Base-by-base conservation (phyloP, 2,113 vertebrate genomes). In the Engraulis encrasicolus region DNA sequence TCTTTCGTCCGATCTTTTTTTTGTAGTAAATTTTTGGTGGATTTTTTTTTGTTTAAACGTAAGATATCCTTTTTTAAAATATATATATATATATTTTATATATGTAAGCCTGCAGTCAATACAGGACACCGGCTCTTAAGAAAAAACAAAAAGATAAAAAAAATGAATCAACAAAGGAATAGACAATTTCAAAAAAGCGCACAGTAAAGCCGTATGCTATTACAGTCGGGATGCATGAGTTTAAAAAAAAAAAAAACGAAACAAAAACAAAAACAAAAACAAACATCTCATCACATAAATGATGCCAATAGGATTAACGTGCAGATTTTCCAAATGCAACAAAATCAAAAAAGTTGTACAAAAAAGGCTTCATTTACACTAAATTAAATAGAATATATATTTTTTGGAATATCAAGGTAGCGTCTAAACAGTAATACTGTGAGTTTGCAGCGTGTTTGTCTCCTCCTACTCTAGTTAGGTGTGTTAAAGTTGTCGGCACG, bases 41-140 rank as follows among this genome's bases (percentile, higher is more conserved):
- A n/a, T n/a, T n/a, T n/a, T 85, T 78, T 90, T 87, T 89, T 74
- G 3, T 82, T 40, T 17, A 31, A 74, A 74, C 66, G 66, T 31
- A 74, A 74, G 66, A 74, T 74, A 74, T 14, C 78, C 78, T 87
- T 91, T n/a, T 48, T 90, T 92, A 89, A 87, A 90, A 90, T 83
- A 90, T 91, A 89, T 86, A 89, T 89, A 90, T 90, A 92, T 88
- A 89, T 93, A 91, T 86, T 93, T 91, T 94, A 94, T 93, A 94
- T 94, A 96, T 94, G 93, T 92, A 93, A 86, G 89, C 97, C 98
- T 92, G 96, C 96, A 97, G 94, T 97, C 96, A 96, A 97, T 96
- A 95, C 96, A 96, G 96, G 97, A 95, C 92, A 93, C 91, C 87
- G 93, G 95, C 93, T 95, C 92, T 95, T 90, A 88, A 92, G 89